phyloP scores from a whole-genome alignment of 2,797 vertebrate genomes.

The Lepilemur septentrionalis region DNA sequence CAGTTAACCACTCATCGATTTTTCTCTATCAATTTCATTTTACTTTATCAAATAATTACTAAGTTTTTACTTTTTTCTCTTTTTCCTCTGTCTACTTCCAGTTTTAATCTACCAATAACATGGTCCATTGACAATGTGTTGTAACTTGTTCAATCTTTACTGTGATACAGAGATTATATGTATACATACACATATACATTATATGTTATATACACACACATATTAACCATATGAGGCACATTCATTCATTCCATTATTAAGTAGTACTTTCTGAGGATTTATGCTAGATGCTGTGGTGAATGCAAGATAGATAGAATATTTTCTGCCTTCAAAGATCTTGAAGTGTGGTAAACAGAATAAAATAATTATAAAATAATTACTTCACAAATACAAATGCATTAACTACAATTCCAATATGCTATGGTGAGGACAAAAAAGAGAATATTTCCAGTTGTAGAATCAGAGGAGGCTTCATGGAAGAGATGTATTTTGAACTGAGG shows the following conservation, averaged over 20 bases:
- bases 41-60: neutral
- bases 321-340: neutral
- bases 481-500: neutral
- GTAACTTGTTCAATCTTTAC: neutral
- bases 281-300: neutral
- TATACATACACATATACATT: neutral
- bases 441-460: neutral
- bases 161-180: neutral
- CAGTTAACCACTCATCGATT: neutral
- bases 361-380: conserved; percentile 3
- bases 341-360: neutral
- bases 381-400: neutral
- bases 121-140: neutral
- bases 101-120: conserved; percentile 29
- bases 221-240: neutral
- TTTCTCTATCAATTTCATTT: neutral
- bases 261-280: neutral
- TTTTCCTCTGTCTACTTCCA: neutral
- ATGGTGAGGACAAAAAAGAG: neutral
- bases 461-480: neutral
- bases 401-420: neutral
- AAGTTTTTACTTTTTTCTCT: neutral
- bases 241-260: conserved; percentile 16
- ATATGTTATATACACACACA: neutral
- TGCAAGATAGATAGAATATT: neutral